Evolutionary conservation across 2,797 vertebrate genomes (phyloP), one percentile per base, ranked within the genome.

Genomic region (Antennarius maculatus): DNA sequence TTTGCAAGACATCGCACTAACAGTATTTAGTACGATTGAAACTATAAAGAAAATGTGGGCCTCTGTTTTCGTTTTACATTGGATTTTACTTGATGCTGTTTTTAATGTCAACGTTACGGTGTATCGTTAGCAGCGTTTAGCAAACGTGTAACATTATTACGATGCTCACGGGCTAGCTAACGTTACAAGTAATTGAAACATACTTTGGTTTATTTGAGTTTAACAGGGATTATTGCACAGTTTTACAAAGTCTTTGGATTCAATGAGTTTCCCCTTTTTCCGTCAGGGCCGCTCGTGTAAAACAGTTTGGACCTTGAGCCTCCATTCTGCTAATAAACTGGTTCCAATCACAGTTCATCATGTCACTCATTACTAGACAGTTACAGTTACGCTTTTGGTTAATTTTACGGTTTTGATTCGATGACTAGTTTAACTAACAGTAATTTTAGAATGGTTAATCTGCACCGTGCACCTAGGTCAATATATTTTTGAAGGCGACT

Each of bases 121-220:
- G 76, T 64, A 71, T 69, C 56, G 61, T 23, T 79, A 75, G 77
- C 74, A 52, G 28, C 50, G 31, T 69, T 71, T 60, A 78, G 79
- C 74, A 79, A 76, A 77, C 76, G 74, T 81, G 76, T 74, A 70
- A 56, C 56, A n/a, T 64, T 77, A 15, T 9, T 53, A 42, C 54
- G 18, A 48, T 66, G 58, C 63, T 52, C 47, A 11, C 41, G 4
- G 16, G 57, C n/a, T 13, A 54, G 51, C 28, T 59, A 61, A 47
- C 4, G 18, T 57, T 41, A 43, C 28, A 53, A 12, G 58, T 14
- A 16, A 10, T 16, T n/a, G 11, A 10, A 48, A 2, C 6, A 7
- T 2, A 8, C 5, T 1, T 1, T 15, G 4, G 6, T 52, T 39
- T 39, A 1, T 17, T 39, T 0, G 1, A 4, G 37, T 11, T 9